Percentiles rank a stretch among this genome's conserved stretches.
phyloP scores from a whole-genome alignment of 2,888 invertebrate genomes.

The Frankliniella intonsa region DNA sequence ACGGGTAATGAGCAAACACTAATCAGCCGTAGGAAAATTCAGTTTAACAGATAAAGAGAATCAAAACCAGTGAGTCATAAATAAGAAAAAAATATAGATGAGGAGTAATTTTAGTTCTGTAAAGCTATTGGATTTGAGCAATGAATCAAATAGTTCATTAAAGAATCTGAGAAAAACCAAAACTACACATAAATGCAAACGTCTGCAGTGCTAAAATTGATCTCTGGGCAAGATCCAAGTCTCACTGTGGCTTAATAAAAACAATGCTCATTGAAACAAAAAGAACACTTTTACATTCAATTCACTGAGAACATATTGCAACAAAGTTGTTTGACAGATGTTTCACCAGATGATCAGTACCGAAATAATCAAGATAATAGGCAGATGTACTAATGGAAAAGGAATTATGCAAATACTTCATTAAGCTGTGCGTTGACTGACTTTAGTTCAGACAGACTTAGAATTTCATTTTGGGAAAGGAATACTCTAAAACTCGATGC shows the following conservation, averaged over 20 bases:
- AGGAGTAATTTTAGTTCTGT: neutral
- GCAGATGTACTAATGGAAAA: neutral
- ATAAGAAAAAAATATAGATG: neutral
- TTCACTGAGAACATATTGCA: neutral
- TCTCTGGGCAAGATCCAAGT: neutral
- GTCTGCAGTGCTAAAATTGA: neutral
- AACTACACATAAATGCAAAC: neutral
- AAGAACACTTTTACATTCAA: neutral
- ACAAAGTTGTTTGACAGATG: neutral
- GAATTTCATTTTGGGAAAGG: neutral
- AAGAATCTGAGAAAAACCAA: neutral
- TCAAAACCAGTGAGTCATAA: neutral
- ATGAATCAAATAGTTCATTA: neutral
- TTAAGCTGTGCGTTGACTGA: slow-evolving; percentile 12
- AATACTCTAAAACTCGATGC: neutral
- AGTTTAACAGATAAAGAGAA: neutral
- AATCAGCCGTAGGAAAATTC: neutral
- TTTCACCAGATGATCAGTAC: neutral
- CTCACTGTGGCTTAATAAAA: neutral
- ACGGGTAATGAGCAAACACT: neutral
- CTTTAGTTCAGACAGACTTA: slow-evolving; percentile 1
- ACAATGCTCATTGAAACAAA: neutral
- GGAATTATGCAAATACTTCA: neutral
- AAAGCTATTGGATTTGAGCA: neutral
- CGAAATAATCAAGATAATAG: neutral